Conservation (phyloP, 1,140 invertebrate species). For the Caerostris darwini region DNA sequence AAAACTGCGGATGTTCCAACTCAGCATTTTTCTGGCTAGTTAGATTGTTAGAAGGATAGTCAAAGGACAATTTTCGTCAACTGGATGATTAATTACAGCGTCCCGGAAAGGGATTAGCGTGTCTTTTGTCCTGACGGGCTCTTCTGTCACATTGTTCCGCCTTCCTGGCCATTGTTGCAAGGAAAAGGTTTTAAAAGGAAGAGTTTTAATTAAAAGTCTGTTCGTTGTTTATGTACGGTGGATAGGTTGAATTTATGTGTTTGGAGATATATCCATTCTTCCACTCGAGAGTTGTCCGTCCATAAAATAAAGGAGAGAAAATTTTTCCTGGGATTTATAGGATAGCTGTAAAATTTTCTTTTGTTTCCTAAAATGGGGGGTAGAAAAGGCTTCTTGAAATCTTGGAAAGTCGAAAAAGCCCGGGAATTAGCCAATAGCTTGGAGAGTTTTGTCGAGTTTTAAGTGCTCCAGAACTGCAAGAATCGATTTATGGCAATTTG, state of each 20-base stretch:
- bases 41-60: constrained; percentile 68
- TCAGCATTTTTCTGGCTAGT: constrained; percentile 49
- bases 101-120: constrained; percentile 62
- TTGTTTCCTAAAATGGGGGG: too few relatives aligned
- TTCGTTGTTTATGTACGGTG: too few relatives aligned
- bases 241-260: too few relatives aligned
- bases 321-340: too few relatives aligned
- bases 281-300: too few relatives aligned
- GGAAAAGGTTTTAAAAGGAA: constrained; percentile 39
- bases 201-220: constrained; percentile 65
- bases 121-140: constrained; percentile 59
- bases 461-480: too few relatives aligned
- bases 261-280: too few relatives aligned
- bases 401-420: constrained; percentile 8
- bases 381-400: constrained; percentile 19
- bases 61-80: constrained; percentile 74
- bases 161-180: constrained; percentile 37
- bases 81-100: constrained; percentile 68
- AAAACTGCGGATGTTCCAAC: constrained; percentile 17
- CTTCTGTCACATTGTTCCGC: constrained; percentile 48
- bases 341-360: too few relatives aligned
- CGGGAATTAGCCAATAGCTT: neutral
- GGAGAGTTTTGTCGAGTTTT: too few relatives aligned
- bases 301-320: too few relatives aligned
- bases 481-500: too few relatives aligned